These are phyloP conservation scores for Callinectes sapidus DNA, from an alignment of 2,888 invertebrate species.

Conservation along the genomic window DNA sequence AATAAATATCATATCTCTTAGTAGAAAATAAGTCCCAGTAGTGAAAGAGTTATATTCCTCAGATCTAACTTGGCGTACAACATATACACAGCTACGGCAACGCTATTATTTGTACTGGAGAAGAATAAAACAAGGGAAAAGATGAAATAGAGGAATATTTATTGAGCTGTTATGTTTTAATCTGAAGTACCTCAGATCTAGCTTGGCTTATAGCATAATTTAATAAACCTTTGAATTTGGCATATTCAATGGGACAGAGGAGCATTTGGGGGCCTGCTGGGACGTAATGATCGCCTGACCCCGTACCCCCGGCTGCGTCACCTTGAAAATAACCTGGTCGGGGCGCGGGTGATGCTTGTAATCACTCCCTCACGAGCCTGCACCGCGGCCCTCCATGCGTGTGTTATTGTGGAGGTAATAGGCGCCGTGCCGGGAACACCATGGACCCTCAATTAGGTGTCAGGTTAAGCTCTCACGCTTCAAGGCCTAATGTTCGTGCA, in stretches of 20 bases:
- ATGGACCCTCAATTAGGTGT: conserved; percentile 15
- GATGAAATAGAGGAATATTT: neutral
- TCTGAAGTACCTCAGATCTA: neutral
- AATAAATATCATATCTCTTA: too few relatives aligned
- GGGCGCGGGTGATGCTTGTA: neutral
- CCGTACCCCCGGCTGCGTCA: neutral
- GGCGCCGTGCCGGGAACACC: neutral
- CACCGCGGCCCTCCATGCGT: neutral
- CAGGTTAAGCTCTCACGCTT: conserved; percentile 22
- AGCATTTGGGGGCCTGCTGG: neutral
- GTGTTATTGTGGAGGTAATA: neutral
- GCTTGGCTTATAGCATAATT: neutral
- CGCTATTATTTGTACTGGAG: neutral
- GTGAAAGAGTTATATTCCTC: too few relatives aligned
- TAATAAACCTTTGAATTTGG: neutral
- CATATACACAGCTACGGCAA: neutral
- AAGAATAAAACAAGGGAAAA: neutral
- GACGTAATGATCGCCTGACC: neutral
- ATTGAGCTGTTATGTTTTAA: neutral
- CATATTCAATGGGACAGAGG: neutral
- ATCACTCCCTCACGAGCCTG: conserved; percentile 16
- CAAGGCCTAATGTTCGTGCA: conserved; percentile 32
- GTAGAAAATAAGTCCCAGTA: too few relatives aligned
- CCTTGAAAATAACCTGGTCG: neutral
- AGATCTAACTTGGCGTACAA: too few relatives aligned